Conservation (phyloP, 2,888 invertebrate genomes). For the Chrysina gloriosa region DNA sequence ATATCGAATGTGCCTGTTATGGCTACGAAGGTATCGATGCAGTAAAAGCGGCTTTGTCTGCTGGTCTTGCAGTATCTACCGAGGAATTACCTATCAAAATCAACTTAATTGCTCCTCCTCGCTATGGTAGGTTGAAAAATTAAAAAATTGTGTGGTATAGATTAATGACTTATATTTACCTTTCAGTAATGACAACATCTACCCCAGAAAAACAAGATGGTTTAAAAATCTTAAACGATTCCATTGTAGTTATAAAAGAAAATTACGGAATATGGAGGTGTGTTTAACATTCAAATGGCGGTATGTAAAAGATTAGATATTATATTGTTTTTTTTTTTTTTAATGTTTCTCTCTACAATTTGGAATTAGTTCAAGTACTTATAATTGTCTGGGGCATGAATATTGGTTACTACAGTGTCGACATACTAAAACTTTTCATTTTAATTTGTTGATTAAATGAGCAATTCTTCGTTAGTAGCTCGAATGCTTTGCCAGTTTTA, state of each 20-base stretch:
- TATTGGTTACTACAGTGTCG: no score
- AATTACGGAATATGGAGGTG: conserved; percentile 87
- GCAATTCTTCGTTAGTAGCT: no score
- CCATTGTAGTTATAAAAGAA: conserved; percentile 87
- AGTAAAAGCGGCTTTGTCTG: conserved; percentile 90
- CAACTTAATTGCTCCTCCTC: conserved; percentile 97
- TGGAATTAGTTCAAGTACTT: no score
- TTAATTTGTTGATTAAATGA: no score
- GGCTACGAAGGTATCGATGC: conserved; percentile 99
- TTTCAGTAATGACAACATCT: conserved; percentile 90
- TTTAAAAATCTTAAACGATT: conserved; percentile 87
- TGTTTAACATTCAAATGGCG: conserved; percentile 94
- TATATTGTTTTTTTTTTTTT: no score
- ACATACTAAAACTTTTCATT: no score
- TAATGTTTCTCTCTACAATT: no score
- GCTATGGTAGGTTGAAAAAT: conserved; percentile 76
- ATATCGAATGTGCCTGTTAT: conserved; percentile 94
- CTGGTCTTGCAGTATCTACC: conserved; percentile 91
- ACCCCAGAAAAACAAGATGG: conserved; percentile 97
- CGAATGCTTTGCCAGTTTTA: no score
- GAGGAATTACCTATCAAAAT: conserved; percentile 97
- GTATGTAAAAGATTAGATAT: conserved; percentile 69
- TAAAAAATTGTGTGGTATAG: neutral
- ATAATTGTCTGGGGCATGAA: no score
- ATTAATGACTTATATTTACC: neutral